Percentiles rank a stretch among this genome's conserved stretches.
These are phyloP conservation scores for Hemibagrus wyckioides DNA, from an alignment of 2,113 vertebrate genomes.

Conservation along the genomic window DNA sequence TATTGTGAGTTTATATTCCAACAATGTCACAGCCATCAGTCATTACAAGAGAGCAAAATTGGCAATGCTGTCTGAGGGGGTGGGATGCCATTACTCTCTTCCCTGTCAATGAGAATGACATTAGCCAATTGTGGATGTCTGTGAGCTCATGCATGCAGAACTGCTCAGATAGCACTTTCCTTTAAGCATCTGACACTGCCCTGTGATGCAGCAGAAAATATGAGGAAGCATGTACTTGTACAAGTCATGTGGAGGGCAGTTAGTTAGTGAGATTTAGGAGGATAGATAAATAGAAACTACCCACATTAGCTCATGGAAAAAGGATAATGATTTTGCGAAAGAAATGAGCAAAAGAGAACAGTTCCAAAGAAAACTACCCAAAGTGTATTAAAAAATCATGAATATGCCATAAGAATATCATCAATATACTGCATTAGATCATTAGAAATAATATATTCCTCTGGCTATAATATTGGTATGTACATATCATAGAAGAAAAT, in stretches of 20 bases:
- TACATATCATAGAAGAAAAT: neutral
- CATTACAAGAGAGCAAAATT: neutral
- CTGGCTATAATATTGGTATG: neutral
- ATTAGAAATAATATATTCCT: neutral
- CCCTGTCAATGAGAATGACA: neutral
- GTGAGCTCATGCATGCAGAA: neutral
- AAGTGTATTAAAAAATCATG: neutral
- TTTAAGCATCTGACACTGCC: neutral
- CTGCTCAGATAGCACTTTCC: neutral
- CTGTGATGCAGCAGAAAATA: neutral
- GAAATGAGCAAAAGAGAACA: neutral
- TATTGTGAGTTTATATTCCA: neutral
- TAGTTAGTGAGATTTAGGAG: neutral
- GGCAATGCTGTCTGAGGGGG: too few relatives aligned
- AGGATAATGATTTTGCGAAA: neutral
- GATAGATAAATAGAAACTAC: neutral
- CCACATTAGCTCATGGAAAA: neutral
- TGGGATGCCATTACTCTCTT: neutral
- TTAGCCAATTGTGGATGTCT: neutral
- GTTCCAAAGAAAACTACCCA: neutral
- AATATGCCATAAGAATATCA: neutral
- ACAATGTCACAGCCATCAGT: neutral
- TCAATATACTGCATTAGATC: neutral
- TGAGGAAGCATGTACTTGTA: neutral
- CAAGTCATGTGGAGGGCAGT: neutral